A percentile compares a stretch with the other conserved stretches of the same genome.
phyloP scores from a whole-genome alignment of 2,888 invertebrate genomes.

The Lamproptera curius region DNA sequence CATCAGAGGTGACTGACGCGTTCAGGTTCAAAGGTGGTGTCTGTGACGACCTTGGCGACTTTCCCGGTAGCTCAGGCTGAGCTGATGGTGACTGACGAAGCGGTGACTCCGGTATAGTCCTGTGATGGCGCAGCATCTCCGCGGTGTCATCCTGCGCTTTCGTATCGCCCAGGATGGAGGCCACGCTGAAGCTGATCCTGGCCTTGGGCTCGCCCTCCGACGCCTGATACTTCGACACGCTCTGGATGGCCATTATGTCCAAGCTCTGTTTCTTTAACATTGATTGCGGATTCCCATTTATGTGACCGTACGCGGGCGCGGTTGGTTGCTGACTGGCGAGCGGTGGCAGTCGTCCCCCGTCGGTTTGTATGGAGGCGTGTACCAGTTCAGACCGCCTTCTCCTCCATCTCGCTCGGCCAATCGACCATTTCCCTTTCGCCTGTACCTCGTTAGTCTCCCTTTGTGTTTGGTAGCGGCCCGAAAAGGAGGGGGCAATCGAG shows the following conservation, averaged over 20 bases:
- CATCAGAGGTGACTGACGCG: conserved; percentile 73
- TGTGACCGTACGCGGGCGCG: conserved; percentile 75
- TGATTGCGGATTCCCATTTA: conserved; percentile 76
- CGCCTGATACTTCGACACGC: conserved; percentile 81
- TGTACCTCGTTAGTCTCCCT: conserved; percentile 78
- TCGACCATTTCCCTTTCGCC: conserved; percentile 66
- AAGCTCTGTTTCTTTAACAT: conserved; percentile 80
- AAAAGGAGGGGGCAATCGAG: too few relatives aligned
- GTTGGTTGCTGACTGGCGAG: conserved; percentile 69
- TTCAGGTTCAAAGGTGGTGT: conserved; percentile 70
- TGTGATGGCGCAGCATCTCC: conserved; percentile 71
- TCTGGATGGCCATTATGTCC: conserved; percentile 82
- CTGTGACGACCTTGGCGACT: conserved; percentile 60
- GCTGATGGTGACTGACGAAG: conserved; percentile 66
- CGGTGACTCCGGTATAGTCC: conserved; percentile 71
- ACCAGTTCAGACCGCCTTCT: conserved; percentile 29
- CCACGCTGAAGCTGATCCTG: conserved; percentile 91
- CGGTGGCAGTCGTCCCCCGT: conserved; percentile 42
- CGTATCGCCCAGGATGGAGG: conserved; percentile 91
- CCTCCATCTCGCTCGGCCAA: conserved; percentile 64
- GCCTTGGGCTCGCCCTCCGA: conserved; percentile 81
- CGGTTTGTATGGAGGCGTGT: conserved; percentile 41
- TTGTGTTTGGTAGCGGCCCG: conserved; percentile 77
- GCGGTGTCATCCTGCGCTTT: conserved; percentile 77
- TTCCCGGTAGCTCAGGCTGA: conserved; percentile 68